phyloP scores from a whole-genome alignment of 2,888 invertebrate species.

The Habroteleia sp. region DNA sequence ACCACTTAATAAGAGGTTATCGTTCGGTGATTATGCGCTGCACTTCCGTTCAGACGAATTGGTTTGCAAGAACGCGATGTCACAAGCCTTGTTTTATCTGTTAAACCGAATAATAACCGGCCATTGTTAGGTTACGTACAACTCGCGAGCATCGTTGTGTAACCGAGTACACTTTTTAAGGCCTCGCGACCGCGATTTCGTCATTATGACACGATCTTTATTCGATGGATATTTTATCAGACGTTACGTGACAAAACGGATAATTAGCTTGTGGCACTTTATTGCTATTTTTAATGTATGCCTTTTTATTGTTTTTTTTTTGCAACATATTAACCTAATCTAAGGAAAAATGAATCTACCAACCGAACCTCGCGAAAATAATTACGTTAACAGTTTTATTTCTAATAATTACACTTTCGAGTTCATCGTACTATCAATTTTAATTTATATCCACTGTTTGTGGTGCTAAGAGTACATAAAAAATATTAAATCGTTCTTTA shows the following conservation, averaged over 20 bases:
- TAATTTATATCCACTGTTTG: too few species aligned
- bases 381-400: too few species aligned
- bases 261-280: constrained; percentile 8
- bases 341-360: too few species aligned
- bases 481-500: too few species aligned
- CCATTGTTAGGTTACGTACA: constrained; percentile 36
- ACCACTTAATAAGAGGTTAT: constrained; percentile 28
- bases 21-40: constrained; percentile 29
- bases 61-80: constrained; percentile 36
- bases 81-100: constrained; percentile 50
- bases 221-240: constrained; percentile 24
- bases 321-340: too few species aligned
- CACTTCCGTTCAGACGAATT: constrained; percentile 36
- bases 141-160: constrained; percentile 43
- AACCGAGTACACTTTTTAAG: constrained; percentile 29
- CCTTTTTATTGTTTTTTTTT: too few species aligned
- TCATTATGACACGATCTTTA: constrained; percentile 33
- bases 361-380: too few species aligned
- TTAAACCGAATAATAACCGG: constrained; percentile 52
- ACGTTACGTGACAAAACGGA: constrained; percentile 25
- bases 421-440: too few species aligned
- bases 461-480: too few species aligned
- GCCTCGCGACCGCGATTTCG: constrained; percentile 32
- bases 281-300: too few species aligned
- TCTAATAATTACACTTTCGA: too few species aligned